phyloP scores from a whole-genome alignment of 2,888 invertebrate genomes.

The Oligia strigilis region DNA sequence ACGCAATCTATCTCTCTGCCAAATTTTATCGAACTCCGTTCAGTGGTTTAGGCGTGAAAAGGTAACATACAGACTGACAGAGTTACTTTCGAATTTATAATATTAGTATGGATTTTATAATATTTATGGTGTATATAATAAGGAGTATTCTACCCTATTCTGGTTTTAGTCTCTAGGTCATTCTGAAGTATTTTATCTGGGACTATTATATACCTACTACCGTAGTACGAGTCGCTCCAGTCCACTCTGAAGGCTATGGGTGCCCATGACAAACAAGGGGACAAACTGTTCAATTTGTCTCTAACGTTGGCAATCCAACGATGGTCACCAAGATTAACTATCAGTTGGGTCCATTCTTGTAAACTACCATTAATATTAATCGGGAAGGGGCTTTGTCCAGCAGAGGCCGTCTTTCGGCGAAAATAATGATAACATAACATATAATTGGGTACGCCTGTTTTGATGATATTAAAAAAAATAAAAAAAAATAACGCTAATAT shows the following conservation, averaged over 20 bases:
- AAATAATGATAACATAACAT: not conserved
- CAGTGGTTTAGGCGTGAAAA: no score
- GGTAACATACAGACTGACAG: no score
- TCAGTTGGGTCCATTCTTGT: no score
- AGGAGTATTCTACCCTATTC: not conserved
- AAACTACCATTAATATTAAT: not conserved
- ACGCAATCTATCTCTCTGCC: no score
- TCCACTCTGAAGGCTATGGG: not conserved
- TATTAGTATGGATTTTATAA: no score
- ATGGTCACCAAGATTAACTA: not conserved
- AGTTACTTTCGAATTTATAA: no score
- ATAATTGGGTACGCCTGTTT: not conserved
- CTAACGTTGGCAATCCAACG: not conserved
- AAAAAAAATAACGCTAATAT: conserved; percentile 3
- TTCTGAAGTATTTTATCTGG: not conserved
- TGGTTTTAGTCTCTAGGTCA: not conserved
- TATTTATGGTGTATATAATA: not conserved
- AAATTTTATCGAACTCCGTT: no score
- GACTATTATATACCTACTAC: not conserved
- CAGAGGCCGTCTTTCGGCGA: no score
- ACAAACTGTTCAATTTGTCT: not conserved
- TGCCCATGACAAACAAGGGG: not conserved
- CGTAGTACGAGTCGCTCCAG: not conserved
- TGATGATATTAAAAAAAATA: not conserved
- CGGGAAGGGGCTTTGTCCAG: not conserved